Evolutionary conservation across 1,140 invertebrate species (phyloP), one percentile per base, ranked within the genome.

Genomic region (Micrasema longulum): DNA sequence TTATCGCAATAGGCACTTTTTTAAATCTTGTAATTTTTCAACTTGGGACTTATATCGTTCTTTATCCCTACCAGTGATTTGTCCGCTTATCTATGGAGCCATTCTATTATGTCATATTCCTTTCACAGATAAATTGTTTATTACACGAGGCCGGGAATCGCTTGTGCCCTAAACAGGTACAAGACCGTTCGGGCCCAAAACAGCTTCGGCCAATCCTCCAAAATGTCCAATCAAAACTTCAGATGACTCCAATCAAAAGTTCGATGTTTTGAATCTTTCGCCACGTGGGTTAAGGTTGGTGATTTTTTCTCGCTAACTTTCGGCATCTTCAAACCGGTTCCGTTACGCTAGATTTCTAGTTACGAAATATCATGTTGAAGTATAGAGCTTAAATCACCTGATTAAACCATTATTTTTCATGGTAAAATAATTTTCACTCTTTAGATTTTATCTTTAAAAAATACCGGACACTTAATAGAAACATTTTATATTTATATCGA

Each of bases 41-140:
- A 31, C 2, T 31, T 31, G 7, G 26, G 26, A 31, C 26, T 31
- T 31, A 7, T 2, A 7, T 31, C 26, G 7, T 31, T 31, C 7
- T 31, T 31, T 7, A 31, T 7, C 26, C 26, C 26, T 31, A 4
- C 26, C 26, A 2, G 26, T 31, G 26, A 52, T 52, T 60, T 60
- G 63, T 69, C 38, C 18, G 16, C n/a, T 57, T 57, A 16, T 41
- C 55, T 60, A 60, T 60, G 55, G 36, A 60, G 10, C 64, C 23
- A 66, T 41, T 72, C 62, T 47, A 72, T 72, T 72, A 67, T 72
- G 70, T 72, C 70, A 72, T 72, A 72, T 72, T 72, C 63, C 48
- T 72, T 72, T 72, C 70, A 67, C 66, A 66, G 45, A 64, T 72
- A 72, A 72, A 72, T 66, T 60, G 70, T 67, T 72, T 64, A 67